These are phyloP conservation scores for Pterobdella sp. DNA, from an alignment of 2,888 invertebrate species.

Conservation along the genomic window DNA sequence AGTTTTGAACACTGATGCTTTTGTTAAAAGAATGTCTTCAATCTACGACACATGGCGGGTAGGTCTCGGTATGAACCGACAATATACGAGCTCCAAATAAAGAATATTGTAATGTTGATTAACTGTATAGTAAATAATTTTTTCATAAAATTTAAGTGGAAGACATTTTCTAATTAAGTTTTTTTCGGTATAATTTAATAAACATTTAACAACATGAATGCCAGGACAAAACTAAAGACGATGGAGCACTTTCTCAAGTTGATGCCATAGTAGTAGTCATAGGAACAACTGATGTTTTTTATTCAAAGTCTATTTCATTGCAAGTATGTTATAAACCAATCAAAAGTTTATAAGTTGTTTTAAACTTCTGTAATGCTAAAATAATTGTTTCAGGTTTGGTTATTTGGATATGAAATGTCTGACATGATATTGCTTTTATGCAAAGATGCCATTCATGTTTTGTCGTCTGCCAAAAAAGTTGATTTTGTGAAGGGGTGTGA, in stretches of 20 bases:
- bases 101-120: too few species aligned
- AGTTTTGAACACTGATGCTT: constrained; percentile 3
- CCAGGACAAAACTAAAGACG: constrained; percentile 48
- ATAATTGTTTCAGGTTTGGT: constrained; percentile 67
- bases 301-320: constrained; percentile 88
- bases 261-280: constrained; percentile 86
- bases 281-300: constrained; percentile 88
- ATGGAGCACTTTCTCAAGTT: constrained; percentile 58
- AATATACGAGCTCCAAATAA: too few species aligned
- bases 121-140: too few species aligned
- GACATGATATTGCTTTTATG: constrained; percentile 89
- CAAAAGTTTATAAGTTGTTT: not conserved
- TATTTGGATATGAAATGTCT: constrained; percentile 89
- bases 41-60: constrained; percentile 11
- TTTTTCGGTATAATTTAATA: too few species aligned
- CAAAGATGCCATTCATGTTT: constrained; percentile 73
- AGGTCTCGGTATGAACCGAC: too few species aligned
- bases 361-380: not conserved
- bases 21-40: constrained; percentile 14
- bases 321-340: constrained; percentile 59
- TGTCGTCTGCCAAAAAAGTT: constrained; percentile 94
- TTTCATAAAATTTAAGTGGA: too few species aligned
- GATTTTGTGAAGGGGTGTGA: constrained; percentile 75
- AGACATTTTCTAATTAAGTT: too few species aligned
- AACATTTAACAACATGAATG: too few species aligned